Evolutionary conservation across 2,888 invertebrate genomes (phyloP), one percentile per base, ranked within the genome.

Genomic region (Pammene fasciana): DNA sequence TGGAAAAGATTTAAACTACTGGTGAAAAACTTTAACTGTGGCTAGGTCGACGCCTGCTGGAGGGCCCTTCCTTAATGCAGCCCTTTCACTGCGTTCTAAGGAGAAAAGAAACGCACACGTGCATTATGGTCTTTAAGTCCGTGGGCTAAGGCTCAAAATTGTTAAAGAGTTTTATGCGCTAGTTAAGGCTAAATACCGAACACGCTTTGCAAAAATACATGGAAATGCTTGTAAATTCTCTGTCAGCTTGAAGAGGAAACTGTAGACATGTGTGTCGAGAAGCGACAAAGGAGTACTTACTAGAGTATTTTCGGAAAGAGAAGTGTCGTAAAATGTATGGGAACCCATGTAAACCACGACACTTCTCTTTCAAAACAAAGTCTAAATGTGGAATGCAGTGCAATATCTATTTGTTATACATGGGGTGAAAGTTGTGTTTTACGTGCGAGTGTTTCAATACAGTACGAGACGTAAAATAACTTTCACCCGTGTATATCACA

Each of bases 1-100:
- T 26, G n/a, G n/a, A n/a, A n/a, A n/a, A n/a, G n/a, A n/a, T n/a
- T n/a, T n/a, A 14, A 50, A 50, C 41, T 43, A 62, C 41, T 50
- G 38, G 41, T 18, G 16, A 3, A 52, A 14, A 41, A 10, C 26
- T 6, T 62, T 41, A 50, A 48, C 62, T 62, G 62, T 38, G 48
- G 3, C 57, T 16, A 55, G 67, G 70, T 67, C 70, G 61, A 43
- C 70, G 70, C 34, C 48, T 66, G 60, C 70, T 67, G 38, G 48
- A 70, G 70, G 50, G 70, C 61, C n/a, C 64, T 68, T 45, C 38
- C 41, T 64, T 43, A 64, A 68, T 34, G 68, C 62, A 62, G 48
- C 57, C 68, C 64, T 68, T 68, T 68, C 64, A 65, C 55, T 48
- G 45, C 59, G 59, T 59, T 59, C 59, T 26, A 36, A 38, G 56